Percentiles rank a stretch among this genome's conserved stretches.
These are phyloP conservation scores for Cardiocondyla obscurior DNA, from an alignment of 1,140 invertebrate genomes.

Conservation along the genomic window DNA sequence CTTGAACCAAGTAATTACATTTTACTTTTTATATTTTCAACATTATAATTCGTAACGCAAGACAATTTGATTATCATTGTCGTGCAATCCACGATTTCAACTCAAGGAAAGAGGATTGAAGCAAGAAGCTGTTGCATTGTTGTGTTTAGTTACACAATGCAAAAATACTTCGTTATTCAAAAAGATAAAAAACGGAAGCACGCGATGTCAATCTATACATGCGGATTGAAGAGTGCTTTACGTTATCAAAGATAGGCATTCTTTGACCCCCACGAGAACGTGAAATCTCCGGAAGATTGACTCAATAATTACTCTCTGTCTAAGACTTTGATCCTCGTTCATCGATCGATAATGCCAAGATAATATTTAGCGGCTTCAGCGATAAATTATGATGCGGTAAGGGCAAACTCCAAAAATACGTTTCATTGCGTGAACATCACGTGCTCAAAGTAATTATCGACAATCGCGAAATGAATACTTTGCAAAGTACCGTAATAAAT, in stretches of 20 bases:
- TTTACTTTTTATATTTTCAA: constrained; percentile 1
- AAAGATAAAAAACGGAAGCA: constrained; percentile 30
- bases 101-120: neutral
- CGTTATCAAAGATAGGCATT: neutral
- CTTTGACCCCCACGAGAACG: neutral
- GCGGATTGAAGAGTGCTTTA: neutral
- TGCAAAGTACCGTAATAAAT: neutral
- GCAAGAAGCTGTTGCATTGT: neutral
- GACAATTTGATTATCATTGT: neutral
- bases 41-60: neutral
- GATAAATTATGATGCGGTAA: neutral
- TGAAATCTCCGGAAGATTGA: neutral
- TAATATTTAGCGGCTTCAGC: neutral
- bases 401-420: constrained; percentile 1
- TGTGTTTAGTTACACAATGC: constrained; percentile 14
- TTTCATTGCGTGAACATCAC: neutral
- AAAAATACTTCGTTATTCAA: constrained; percentile 8
- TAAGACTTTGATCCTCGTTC: constrained; percentile 34
- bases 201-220: constrained; percentile 2
- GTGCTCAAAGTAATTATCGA: neutral
- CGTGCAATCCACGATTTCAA: neutral
- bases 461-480: neutral
- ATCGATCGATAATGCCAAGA: neutral
- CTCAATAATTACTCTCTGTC: neutral
- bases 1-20: neutral